phyloP scores from a whole-genome alignment of 1,140 invertebrate species.

The Pseudobourletiella spinata region DNA sequence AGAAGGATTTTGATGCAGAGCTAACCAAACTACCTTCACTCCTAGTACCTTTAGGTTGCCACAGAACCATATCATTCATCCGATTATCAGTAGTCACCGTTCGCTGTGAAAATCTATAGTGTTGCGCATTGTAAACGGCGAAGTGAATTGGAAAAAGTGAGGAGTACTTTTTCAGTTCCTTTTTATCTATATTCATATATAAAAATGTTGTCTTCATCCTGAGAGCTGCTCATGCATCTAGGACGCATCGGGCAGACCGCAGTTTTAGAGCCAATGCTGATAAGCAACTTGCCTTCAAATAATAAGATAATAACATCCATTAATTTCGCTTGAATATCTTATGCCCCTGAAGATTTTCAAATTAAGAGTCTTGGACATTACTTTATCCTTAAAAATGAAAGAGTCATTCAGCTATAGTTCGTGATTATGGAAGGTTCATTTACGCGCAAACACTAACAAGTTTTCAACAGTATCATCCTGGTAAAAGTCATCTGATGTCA shows the following conservation, averaged over 20 bases:
- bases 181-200: too few species aligned
- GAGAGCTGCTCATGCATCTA: conserved; percentile 92
- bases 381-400: conserved; percentile 87
- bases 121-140: neutral
- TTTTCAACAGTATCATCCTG: conserved; percentile 74
- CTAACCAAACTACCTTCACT: neutral
- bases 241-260: conserved; percentile 53
- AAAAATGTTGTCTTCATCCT: conserved; percentile 91
- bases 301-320: neutral
- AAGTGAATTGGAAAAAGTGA: neutral
- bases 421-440: conserved; percentile 60
- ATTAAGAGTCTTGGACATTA: conserved; percentile 40
- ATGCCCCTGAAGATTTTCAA: conserved; percentile 13
- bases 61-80: too few species aligned
- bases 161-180: too few species aligned
- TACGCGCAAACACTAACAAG: conserved; percentile 67
- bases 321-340: conserved; percentile 10
- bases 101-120: neutral
- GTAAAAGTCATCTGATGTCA: conserved; percentile 59
- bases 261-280: conserved; percentile 66
- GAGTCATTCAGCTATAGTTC: conserved; percentile 56
- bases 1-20: neutral
- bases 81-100: neutral
- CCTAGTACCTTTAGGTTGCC: neutral
- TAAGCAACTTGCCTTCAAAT: conserved; percentile 72